A percentile compares a stretch with the other conserved stretches of the same genome.
These are phyloP conservation scores for Paragorgia papillata DNA, from an alignment of 92 coral and sea anemone species.

Conservation along the genomic window DNA sequence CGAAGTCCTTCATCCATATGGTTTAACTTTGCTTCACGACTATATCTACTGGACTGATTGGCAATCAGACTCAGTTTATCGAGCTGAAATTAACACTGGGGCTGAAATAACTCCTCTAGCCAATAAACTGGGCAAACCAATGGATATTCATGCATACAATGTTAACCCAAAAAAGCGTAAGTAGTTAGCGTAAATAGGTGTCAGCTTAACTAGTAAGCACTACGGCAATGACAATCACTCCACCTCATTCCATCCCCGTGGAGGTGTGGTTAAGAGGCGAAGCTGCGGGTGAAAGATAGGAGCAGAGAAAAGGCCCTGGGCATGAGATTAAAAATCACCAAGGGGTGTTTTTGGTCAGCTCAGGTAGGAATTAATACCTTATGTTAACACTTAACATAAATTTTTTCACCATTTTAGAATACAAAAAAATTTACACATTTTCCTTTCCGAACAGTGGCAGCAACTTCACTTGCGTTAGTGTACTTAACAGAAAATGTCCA, in stretches of 20 bases:
- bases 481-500: constrained; percentile 18
- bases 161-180: constrained; percentile 12
- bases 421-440: constrained; percentile 19
- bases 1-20: constrained; percentile 21
- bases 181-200: not conserved
- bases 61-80: constrained; percentile 10
- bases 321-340: too few species aligned
- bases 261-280: too few species aligned
- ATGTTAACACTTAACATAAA: too few species aligned
- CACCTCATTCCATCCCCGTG: too few species aligned
- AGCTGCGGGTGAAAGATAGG: too few species aligned
- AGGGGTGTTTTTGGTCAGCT: too few species aligned
- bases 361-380: too few species aligned
- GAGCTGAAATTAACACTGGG: constrained; percentile 22
- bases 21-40: constrained; percentile 11
- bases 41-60: constrained; percentile 26
- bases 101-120: not conserved
- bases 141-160: constrained; percentile 41
- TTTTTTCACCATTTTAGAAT: constrained; percentile 11
- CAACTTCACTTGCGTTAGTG: constrained; percentile 1
- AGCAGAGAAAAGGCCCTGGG: too few species aligned
- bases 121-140: not conserved
- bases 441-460: constrained; percentile 9
- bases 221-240: too few species aligned
- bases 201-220: too few species aligned